phyloP scores from a whole-genome alignment of 2,797 vertebrate genomes.

The Sebastolobus alascanus region DNA sequence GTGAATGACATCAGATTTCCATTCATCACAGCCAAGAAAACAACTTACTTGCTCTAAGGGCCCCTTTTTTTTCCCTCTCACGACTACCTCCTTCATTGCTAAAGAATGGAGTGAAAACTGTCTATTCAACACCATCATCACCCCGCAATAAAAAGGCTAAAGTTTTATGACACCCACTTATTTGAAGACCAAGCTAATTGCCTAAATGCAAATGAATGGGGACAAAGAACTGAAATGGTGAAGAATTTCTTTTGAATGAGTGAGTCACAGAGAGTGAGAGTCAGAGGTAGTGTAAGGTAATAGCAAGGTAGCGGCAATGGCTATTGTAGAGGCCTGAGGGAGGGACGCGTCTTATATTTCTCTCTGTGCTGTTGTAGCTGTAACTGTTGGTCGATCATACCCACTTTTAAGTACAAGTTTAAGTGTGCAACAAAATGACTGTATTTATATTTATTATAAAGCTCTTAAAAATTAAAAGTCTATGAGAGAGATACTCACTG shows the following conservation, averaged over 20 bases:
- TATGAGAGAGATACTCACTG: not conserved
- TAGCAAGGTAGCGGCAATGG: not conserved
- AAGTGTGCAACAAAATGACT: not conserved
- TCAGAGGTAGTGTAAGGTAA: not conserved
- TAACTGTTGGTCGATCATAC: not conserved
- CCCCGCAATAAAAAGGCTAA: slow-evolving; percentile 20
- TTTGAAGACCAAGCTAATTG: slow-evolving; percentile 33
- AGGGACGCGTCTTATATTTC: not conserved
- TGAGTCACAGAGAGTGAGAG: not conserved
- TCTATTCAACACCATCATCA: slow-evolving; percentile 25
- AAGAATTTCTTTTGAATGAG: slow-evolving; percentile 48
- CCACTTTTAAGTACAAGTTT: not conserved
- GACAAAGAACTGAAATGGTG: slow-evolving; percentile 40
- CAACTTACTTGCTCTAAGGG: not conserved
- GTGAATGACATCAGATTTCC: slow-evolving; percentile 31
- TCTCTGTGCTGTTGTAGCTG: not conserved
- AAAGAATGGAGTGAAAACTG: slow-evolving; percentile 20
- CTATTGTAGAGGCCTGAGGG: not conserved
- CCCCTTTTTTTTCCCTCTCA: not conserved
- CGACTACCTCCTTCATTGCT: not conserved
- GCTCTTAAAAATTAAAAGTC: not conserved
- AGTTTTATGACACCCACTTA: slow-evolving; percentile 44
- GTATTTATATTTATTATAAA: not conserved
- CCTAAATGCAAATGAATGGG: slow-evolving; percentile 43
- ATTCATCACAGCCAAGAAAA: slow-evolving; percentile 33